Evolutionary conservation across 2,797 vertebrate species (phyloP), one percentile per base, ranked within the genome.

Genomic region (Pempheris klunzingeri): DNA sequence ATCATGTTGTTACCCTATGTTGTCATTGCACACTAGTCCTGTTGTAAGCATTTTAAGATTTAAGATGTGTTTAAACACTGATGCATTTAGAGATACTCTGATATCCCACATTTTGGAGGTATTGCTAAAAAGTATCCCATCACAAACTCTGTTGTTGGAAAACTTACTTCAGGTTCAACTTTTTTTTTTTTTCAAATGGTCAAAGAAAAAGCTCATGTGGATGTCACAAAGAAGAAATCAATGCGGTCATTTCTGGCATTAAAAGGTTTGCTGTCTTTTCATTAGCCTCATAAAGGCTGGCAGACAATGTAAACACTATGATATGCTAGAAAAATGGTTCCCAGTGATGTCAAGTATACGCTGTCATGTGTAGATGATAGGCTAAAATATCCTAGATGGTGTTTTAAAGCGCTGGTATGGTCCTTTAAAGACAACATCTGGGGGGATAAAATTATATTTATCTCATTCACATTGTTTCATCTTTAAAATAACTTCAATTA

Each of bases 401-500:
- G 17, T 11, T 54, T 30, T 43, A 28, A 59, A 44, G 7, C 4
- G 18, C 36, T n/a, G 3, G 11, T n/a, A 13, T 61, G 13, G 11
- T 36, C 11, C n/a, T 69, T 66, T 38, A 52, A 32, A 67, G 46
- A 52, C 36, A 66, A 52, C 11, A 53, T 54, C 43, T 47, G 4
- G 3, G 1, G 22, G 4, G 36, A 26, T 22, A 17, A 34, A 73
- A 18, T 7, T 52, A 68, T 55, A 63, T 80, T 84, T 67, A 72
- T 32, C 57, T 61, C 39, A 11, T 24, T 15, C 15, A 1, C 7
- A 32, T 5, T 0, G 7, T 50, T 73, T 77, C 18, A 80, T 87
- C 83, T 79, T 83, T 64, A 89, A 86, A n/a, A 88, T 65, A 89
- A 79, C 69, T 24, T 70, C 0, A 53, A 14, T 26, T 61, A 30